Evolutionary conservation across 2,888 invertebrate species (phyloP).

Genomic region (Salticus scenicus): DNA sequence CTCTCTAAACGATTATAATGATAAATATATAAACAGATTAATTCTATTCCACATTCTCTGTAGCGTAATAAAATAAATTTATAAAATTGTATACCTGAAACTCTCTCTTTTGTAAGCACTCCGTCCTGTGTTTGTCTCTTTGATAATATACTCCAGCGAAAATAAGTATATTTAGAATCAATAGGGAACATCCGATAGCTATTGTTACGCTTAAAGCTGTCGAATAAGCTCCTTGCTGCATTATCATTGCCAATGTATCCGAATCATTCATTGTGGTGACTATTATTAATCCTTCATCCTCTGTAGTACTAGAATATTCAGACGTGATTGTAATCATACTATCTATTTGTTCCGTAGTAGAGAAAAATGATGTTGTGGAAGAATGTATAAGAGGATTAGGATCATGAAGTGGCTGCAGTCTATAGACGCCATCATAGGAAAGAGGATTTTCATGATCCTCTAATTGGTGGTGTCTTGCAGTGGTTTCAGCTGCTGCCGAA

Average conservation of each 20-base stretch:
- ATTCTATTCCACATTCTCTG: no score
- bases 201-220: slow-evolving; percentile 92
- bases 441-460: slow-evolving; percentile 89
- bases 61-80: no score
- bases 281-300: not conserved
- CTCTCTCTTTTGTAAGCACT: slow-evolving; percentile 55
- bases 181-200: slow-evolving; percentile 92
- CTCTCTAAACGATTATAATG: no score
- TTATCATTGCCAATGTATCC: slow-evolving; percentile 58
- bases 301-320: slow-evolving; percentile 29
- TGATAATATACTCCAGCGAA: slow-evolving; percentile 97
- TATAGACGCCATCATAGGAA: slow-evolving; percentile 90
- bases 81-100: slow-evolving; percentile 26
- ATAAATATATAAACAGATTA: no score
- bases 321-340: slow-evolving; percentile 11
- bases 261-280: slow-evolving; percentile 42
- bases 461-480: slow-evolving; percentile 83
- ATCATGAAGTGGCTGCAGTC: slow-evolving; percentile 78
- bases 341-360: slow-evolving; percentile 3
- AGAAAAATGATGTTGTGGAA: slow-evolving; percentile 29
- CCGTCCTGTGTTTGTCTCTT: slow-evolving; percentile 73
- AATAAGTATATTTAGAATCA: slow-evolving; percentile 92
- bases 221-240: slow-evolving; percentile 80
- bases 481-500: slow-evolving; percentile 72
- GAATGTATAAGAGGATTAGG: slow-evolving; percentile 20